Conservation (phyloP, 2,888 invertebrate genomes). For the Drosophila quinaria region DNA sequence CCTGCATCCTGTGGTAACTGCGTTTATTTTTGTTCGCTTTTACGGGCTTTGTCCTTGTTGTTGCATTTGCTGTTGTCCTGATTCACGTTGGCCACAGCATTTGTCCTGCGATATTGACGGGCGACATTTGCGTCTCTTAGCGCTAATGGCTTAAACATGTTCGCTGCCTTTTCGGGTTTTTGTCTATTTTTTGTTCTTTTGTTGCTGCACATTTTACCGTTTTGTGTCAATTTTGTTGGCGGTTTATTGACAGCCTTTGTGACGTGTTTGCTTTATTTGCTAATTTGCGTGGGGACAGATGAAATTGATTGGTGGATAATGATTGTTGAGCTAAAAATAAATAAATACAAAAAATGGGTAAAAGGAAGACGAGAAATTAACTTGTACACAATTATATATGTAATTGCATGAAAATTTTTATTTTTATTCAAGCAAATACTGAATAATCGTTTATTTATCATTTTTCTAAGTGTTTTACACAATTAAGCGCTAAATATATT, state of each 20-base stretch:
- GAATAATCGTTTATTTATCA: no score
- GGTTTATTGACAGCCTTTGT: constrained; percentile 49
- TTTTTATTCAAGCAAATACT: background rate
- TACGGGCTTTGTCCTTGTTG: constrained; percentile 24
- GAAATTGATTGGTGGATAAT: constrained; percentile 11
- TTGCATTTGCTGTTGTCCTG: constrained; percentile 29
- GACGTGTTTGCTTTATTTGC: constrained; percentile 7
- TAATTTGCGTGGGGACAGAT: constrained; percentile 18
- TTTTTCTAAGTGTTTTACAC: no score
- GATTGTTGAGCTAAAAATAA: constrained; percentile 8
- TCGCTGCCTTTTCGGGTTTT: constrained; percentile 53
- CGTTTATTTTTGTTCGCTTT: constrained; percentile 33
- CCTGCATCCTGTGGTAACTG: constrained; percentile 21
- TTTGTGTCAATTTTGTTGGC: constrained; percentile 47
- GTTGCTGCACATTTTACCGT: constrained; percentile 10
- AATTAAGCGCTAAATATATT: no score
- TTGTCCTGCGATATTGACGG: constrained; percentile 63
- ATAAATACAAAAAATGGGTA: background rate
- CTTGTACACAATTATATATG: background rate
- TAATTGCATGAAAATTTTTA: background rate
- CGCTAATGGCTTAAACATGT: constrained; percentile 79
- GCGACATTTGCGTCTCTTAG: constrained; percentile 57
- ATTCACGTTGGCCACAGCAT: constrained; percentile 35
- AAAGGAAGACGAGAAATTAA: background rate
- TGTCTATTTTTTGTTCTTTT: constrained; percentile 1